Conservation (phyloP, 2,888 invertebrate species). For the Meganola albula region DNA sequence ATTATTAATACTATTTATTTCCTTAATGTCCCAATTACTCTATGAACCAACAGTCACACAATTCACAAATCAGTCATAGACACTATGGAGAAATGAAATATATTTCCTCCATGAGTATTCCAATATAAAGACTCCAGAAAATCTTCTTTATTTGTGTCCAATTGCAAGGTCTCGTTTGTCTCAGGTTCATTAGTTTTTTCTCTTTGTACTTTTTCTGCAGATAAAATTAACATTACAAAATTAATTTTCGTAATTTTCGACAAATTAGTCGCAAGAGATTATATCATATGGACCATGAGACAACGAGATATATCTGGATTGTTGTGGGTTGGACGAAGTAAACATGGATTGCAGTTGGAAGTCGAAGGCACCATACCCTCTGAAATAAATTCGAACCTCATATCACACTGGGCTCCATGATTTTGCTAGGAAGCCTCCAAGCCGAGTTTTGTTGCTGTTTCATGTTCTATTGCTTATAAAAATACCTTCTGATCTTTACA, state of each 20-base stretch:
- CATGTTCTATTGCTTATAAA: slow-evolving; percentile 9
- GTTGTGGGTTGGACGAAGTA: slow-evolving; percentile 75
- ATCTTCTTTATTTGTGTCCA: slow-evolving; percentile 70
- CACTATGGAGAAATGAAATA: slow-evolving; percentile 76
- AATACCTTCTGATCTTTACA: no score
- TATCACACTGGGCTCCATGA: slow-evolving; percentile 59
- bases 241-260: slow-evolving; percentile 43
- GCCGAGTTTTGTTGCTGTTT: slow-evolving; percentile 62
- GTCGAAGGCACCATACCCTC: slow-evolving; percentile 72
- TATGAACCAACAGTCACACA: slow-evolving; percentile 36
- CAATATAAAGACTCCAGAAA: slow-evolving; percentile 77
- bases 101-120: slow-evolving; percentile 80
- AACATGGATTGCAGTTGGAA: slow-evolving; percentile 68
- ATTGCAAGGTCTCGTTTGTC: slow-evolving; percentile 63
- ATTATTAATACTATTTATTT: slow-evolving; percentile 7
- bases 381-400: slow-evolving; percentile 75
- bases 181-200: slow-evolving; percentile 66
- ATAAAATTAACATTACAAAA: slow-evolving; percentile 69
- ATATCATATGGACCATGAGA: slow-evolving; percentile 81
- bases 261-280: slow-evolving; percentile 46
- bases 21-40: slow-evolving; percentile 44
- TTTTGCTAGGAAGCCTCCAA: slow-evolving; percentile 53
- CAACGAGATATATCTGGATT: slow-evolving; percentile 80
- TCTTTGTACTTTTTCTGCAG: slow-evolving; percentile 72
- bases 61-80: slow-evolving; percentile 37